Conservation (phyloP, 2,113 vertebrate species). For the Corvus moneduloides region DNA sequence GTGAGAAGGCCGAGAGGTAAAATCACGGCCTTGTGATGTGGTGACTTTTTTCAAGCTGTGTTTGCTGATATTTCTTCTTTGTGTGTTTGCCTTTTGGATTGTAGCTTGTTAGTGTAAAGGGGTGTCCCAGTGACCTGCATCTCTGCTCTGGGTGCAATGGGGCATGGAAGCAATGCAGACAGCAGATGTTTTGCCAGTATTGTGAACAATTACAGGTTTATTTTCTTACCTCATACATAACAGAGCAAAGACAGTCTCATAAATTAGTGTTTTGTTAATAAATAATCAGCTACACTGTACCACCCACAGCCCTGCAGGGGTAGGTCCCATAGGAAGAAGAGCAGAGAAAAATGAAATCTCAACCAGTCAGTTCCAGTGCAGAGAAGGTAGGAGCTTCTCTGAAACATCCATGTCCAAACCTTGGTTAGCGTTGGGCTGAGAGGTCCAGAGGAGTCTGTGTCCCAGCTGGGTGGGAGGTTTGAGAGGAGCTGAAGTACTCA, state of each 20-base stretch:
- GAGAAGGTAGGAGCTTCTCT: not conserved
- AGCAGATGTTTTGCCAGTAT: not conserved
- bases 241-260: not conserved
- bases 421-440: not conserved
- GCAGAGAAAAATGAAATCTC: not conserved
- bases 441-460: not conserved
- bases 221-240: not conserved
- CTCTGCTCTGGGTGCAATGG: rapidly evolving
- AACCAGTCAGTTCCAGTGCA: not conserved
- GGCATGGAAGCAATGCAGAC: not conserved
- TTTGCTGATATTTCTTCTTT: not conserved
- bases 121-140: not conserved
- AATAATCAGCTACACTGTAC: constrained; percentile 9
- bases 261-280: constrained; percentile 15
- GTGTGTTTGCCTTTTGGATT: not conserved
- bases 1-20: not conserved
- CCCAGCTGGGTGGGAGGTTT: not conserved
- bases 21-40: not conserved
- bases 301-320: not conserved
- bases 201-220: not conserved
- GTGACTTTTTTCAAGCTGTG: not conserved
- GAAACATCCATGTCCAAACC: not conserved
- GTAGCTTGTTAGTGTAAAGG: not conserved
- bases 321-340: not conserved
- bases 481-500: not conserved